phyloP scores from a whole-genome alignment of 2,888 invertebrate genomes.

The Xestia c-nigrum region DNA sequence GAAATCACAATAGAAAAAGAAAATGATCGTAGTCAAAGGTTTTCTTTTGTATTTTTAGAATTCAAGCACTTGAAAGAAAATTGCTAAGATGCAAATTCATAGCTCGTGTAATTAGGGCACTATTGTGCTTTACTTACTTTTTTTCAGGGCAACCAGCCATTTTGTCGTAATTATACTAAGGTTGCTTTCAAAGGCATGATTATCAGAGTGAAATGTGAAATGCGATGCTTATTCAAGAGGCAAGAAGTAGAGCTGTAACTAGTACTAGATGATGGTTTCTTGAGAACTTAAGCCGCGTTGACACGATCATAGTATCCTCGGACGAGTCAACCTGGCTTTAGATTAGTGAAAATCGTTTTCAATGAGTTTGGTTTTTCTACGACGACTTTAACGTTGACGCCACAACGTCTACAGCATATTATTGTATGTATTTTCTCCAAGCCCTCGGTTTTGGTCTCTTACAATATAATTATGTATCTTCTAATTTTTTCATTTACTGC shows the following conservation, averaged over 20 bases:
- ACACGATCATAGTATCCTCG: no score
- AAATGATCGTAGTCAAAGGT: not conserved
- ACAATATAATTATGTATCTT: not conserved
- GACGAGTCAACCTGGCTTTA: not conserved
- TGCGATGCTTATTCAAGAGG: not conserved
- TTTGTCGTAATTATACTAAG: not conserved
- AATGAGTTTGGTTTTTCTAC: not conserved
- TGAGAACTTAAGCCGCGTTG: not conserved
- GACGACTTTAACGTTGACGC: no score
- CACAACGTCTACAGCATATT: not conserved
- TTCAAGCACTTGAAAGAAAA: conserved; percentile 9
- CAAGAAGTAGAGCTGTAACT: not conserved
- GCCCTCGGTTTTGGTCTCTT: not conserved
- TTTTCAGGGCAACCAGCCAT: not conserved
- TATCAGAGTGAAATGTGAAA: not conserved
- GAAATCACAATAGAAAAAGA: not conserved
- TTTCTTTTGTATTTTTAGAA: not conserved
- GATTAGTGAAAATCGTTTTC: not conserved
- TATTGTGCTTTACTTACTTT: not conserved
- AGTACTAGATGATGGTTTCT: not conserved
- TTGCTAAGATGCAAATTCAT: not conserved
- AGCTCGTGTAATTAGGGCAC: conserved; percentile 20
- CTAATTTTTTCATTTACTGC: not conserved
- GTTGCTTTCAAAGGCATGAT: not conserved
- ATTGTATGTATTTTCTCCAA: not conserved